Percentiles rank a stretch among this genome's conserved stretches.
Evolutionary conservation across 2,888 invertebrate genomes (phyloP).

Genomic region (Chydorus sphaericus): DNA sequence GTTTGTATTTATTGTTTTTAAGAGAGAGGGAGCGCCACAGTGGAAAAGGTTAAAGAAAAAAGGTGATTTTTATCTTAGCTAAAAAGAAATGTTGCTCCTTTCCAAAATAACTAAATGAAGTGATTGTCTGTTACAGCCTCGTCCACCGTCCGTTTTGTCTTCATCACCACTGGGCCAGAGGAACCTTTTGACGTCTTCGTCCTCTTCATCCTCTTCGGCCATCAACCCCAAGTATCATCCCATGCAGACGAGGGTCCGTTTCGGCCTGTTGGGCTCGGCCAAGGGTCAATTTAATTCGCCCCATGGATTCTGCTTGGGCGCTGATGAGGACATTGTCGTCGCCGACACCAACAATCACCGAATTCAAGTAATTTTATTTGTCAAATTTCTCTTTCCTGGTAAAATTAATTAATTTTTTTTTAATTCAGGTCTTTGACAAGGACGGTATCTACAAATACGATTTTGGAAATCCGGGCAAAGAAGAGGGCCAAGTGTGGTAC

Average conservation of each 20-base stretch:
- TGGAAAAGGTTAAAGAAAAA: no score
- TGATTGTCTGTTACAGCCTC: not conserved
- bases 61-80: no score
- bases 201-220: slow-evolving; percentile 42
- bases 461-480: slow-evolving; percentile 87
- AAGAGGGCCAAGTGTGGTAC: slow-evolving; percentile 94
- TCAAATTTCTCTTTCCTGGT: not conserved
- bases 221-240: slow-evolving; percentile 35
- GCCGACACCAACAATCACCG: slow-evolving; percentile 95
- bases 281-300: slow-evolving; percentile 94
- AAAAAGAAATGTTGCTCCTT: no score
- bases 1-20: no score
- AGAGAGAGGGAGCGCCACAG: no score
- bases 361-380: slow-evolving; percentile 49
- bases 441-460: slow-evolving; percentile 83
- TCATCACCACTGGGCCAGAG: slow-evolving; percentile 12
- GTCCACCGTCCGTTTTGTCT: not conserved
- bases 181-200: slow-evolving; percentile 27
- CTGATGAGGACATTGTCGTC: slow-evolving; percentile 89
- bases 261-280: slow-evolving; percentile 81
- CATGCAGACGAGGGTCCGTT: slow-evolving; percentile 81
- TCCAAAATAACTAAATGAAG: no score
- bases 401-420: slow-evolving; percentile 3
- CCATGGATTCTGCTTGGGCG: slow-evolving; percentile 88
- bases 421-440: slow-evolving; percentile 71